Evolutionary conservation across 2,113 vertebrate genomes (phyloP), one percentile per base, ranked within the genome.

Genomic region (Platysteira castanea): DNA sequence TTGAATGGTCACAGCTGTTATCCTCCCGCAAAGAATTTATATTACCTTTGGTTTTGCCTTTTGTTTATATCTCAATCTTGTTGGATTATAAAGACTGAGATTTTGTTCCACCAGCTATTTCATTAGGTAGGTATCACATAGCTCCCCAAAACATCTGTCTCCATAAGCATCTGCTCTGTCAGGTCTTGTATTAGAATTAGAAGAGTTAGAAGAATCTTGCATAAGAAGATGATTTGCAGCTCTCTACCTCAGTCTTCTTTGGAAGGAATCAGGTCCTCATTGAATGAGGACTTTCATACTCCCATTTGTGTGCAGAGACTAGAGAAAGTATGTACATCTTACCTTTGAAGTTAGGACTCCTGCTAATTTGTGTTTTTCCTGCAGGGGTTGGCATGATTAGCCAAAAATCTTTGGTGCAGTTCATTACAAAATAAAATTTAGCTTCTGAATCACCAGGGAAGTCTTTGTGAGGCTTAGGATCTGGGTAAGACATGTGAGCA

Each of bases 281-380:
- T 63, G 47, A 59, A 42, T 65, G 33, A 87, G 46, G n/a, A 59
- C n/a, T 77, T 93, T 77, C 52, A 67, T 28, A 13, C 9, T 67
- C 22, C 19, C n/a, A 17, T 92, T 90, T 95, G 19, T 89, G 78
- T 77, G 15, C 61, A 77, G 33, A 81, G 21, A 69, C 26, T 71
- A 67, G 27, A 67, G 56, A 78, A 89, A 89, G 16, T 41, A 68
- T 61, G 42, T 73, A 46, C 52, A 47, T 63, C 63, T 93, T 87
- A 57, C 53, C 53, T 93, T 93, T 88, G 84, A 95, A 94, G 92
- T 61, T 64, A 73, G 41, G 23, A 80, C 13, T 79, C 8, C 11
- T 44, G 42, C 57, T 87, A 95, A 83, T 90, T 96, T 86, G 42
- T 79, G 56, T 30, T 79, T 92, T 95, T 91, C 67, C 87, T 91